Percentiles rank a stretch among this genome's conserved stretches.
phyloP scores from a whole-genome alignment of 2,113 vertebrate genomes.

The Phylloscopus trochilus region DNA sequence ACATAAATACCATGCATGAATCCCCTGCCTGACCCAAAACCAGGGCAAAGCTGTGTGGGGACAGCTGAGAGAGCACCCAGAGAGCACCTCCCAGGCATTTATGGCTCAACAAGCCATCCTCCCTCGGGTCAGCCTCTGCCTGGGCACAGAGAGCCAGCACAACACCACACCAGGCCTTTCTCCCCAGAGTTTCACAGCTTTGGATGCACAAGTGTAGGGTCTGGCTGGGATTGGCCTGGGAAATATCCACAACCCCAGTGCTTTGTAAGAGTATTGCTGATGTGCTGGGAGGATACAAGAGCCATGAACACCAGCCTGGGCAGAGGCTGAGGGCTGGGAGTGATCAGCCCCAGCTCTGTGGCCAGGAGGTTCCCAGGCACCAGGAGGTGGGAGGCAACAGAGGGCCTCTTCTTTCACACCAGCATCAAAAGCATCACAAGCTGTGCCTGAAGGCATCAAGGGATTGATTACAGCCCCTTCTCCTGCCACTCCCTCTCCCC shows the following conservation, averaged over 20 bases:
- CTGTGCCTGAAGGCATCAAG: neutral
- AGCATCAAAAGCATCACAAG: neutral
- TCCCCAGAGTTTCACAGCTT: neutral
- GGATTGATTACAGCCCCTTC: neutral
- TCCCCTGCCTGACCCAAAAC: neutral
- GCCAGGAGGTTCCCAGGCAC: neutral
- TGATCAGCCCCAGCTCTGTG: neutral
- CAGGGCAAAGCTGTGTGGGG: accelerated
- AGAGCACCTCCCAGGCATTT: neutral
- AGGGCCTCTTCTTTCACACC: neutral
- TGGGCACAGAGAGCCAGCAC: accelerated
- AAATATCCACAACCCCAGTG: accelerated
- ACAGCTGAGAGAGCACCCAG: neutral
- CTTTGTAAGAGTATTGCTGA: neutral
- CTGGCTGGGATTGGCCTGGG: neutral
- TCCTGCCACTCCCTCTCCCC: neutral
- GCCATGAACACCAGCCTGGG: neutral
- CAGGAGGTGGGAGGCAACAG: accelerated
- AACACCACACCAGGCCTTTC: neutral
- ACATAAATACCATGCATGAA: accelerated
- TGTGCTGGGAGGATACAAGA: neutral
- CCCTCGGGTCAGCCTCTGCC: neutral
- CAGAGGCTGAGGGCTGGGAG: neutral
- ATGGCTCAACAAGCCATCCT: neutral
- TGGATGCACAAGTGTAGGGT: neutral